phyloP scores from a whole-genome alignment of 2,797 vertebrate species.

The Columba guinea region DNA sequence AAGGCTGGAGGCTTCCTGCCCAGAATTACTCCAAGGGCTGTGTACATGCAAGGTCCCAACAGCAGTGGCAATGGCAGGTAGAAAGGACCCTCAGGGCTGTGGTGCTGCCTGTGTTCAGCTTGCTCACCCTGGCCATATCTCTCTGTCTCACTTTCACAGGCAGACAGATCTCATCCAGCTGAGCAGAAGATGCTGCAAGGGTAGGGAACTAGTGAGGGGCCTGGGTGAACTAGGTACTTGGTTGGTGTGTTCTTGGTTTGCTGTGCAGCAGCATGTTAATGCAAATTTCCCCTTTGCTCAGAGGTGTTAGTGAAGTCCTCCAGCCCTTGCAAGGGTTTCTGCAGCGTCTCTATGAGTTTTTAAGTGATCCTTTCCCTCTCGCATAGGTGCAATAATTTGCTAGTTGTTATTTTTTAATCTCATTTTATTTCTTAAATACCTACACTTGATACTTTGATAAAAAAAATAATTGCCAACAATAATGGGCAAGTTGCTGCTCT shows the following conservation, averaged over 20 bases:
- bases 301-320: neutral
- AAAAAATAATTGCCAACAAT: neutral
- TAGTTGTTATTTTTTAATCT: neutral
- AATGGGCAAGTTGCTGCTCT: neutral
- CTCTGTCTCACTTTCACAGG: neutral
- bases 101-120: neutral
- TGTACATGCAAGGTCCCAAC: fast-evolving
- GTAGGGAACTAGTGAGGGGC: neutral
- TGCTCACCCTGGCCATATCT: neutral
- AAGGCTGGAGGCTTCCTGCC: neutral
- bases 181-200: neutral
- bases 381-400: neutral
- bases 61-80: neutral
- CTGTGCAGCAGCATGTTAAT: neutral
- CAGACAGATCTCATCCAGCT: neutral
- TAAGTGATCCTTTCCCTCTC: neutral
- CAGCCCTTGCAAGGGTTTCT: neutral
- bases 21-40: neutral
- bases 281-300: neutral
- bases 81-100: neutral
- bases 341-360: neutral
- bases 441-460: neutral
- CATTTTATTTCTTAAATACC: neutral
- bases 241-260: neutral
- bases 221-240: neutral